A percentile compares a stretch with the other conserved stretches of the same genome.
Conservation (phyloP, 35 echinoderm and acorn worm genomes). For the Lytechinus variegatus region DNA sequence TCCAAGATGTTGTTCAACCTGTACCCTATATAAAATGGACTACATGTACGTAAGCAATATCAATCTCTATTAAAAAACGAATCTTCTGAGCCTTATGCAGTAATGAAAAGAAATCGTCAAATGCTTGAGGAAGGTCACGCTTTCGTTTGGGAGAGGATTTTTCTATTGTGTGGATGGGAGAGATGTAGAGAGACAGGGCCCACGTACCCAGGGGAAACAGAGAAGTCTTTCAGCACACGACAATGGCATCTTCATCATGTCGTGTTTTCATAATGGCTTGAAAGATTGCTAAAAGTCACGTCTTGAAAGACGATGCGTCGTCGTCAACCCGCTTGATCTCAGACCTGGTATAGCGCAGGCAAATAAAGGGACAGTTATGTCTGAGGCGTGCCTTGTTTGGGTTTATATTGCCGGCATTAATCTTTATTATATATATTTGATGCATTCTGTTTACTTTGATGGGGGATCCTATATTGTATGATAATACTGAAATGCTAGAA, state of each 20-base stretch:
- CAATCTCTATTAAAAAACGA: not conserved
- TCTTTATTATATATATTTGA: not conserved
- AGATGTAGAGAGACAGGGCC: not conserved
- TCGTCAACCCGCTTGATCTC: not conserved
- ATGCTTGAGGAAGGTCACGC: not conserved
- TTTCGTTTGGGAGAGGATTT: not conserved
- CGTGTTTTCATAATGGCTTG: slow-evolving; percentile 11
- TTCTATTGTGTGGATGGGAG: not conserved
- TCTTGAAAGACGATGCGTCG: not conserved
- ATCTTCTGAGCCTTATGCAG: not conserved
- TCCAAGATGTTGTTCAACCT: no score
- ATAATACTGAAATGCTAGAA: not conserved
- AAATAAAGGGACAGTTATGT: not conserved
- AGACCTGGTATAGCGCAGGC: not conserved
- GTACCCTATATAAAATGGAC: no score
- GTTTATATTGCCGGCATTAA: not conserved
- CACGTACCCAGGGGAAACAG: not conserved
- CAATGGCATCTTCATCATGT: not conserved
- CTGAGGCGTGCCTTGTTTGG: not conserved
- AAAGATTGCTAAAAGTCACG: slow-evolving; percentile 12
- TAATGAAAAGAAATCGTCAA: not conserved
- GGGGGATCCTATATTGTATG: not conserved
- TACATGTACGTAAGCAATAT: not conserved
- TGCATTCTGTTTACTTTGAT: not conserved
- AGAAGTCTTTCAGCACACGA: not conserved